Base-by-base conservation (phyloP, 2,797 vertebrate species). In the Brachyrhaphis roseni region DNA sequence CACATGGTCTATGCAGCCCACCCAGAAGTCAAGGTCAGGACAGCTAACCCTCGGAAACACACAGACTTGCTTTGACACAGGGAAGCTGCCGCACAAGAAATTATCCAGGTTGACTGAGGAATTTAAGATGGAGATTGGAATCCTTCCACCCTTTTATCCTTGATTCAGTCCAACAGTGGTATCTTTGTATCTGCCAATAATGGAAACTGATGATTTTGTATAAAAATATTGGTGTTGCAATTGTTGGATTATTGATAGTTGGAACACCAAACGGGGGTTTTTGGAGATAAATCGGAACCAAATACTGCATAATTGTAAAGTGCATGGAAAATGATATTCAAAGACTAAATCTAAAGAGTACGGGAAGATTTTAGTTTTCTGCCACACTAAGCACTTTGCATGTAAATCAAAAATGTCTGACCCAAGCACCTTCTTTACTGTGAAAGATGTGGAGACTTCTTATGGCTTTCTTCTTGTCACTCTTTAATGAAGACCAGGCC, bases 21-120 rank as follows among this genome's bases (percentile, higher is more conserved):
- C 92, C 93, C 94, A 93, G 89, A 83, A 92, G 89, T 83, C 89
- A 82, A 88, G 91, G 89, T 92, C 91, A 91, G 83, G 82, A 81
- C 84, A 77, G 46, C 79, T 88, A 82, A 90, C 86, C 82, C 88
- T 84, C 87, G 74, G 26, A 88, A 82, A 80, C 85, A 85, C 51
- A 72, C 53, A 4, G 51, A 62, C 74, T 82, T 34, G 34, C 46
- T 49, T 71, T 71, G 47, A 79, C 28, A 71, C 64, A 76, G 57
- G 5, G 23, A 85, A 72, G 57, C 49, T 28, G 46, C 49, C 79
- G 53, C 57, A 46, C n/a, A 12, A 75, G 84, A 78, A 31, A 57
- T 74, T 78, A 78, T 85, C 78, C 39, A 89, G 47, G 81, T 80
- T 78, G 59, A 83, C 70, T 12, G 41, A 57, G 39, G n/a, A 75